phyloP scores from a whole-genome alignment of 2,888 invertebrate genomes.

The Drosophila buzzatii region DNA sequence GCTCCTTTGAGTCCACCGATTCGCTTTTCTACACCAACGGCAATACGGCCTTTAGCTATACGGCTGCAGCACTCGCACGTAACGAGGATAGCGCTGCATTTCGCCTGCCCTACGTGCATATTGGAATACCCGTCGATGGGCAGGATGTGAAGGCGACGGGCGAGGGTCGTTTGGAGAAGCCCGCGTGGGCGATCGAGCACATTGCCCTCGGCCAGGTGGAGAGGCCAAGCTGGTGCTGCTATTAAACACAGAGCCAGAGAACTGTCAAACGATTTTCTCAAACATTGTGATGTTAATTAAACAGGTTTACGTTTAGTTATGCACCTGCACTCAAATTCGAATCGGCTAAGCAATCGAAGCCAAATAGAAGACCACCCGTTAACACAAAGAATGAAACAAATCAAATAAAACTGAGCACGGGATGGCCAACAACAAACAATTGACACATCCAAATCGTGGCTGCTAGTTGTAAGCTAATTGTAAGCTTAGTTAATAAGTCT shows the following conservation, averaged over 20 bases:
- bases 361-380: slow-evolving; percentile 37
- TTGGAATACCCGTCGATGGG: slow-evolving; percentile 86
- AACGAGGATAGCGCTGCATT: slow-evolving; percentile 69
- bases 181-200: slow-evolving; percentile 88
- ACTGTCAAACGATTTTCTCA: slow-evolving; percentile 10
- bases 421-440: slow-evolving; percentile 1
- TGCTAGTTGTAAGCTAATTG: slow-evolving; percentile 45
- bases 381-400: slow-evolving; percentile 7
- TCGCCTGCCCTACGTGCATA: slow-evolving; percentile 83
- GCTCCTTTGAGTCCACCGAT: slow-evolving; percentile 88
- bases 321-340: slow-evolving; percentile 44
- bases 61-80: slow-evolving; percentile 63
- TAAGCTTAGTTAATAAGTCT: slow-evolving; percentile 44
- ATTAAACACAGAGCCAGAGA: slow-evolving; percentile 57
- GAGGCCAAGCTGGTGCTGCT: slow-evolving; percentile 88
- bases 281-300: slow-evolving; percentile 67
- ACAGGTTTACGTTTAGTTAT: slow-evolving; percentile 57
- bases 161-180: slow-evolving; percentile 88
- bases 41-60: slow-evolving; percentile 78
- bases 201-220: slow-evolving; percentile 90
- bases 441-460: slow-evolving; percentile 17
- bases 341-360: slow-evolving; percentile 46
- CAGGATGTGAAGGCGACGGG: slow-evolving; percentile 87
- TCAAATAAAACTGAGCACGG: slow-evolving; percentile 26
- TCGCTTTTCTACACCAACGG: slow-evolving; percentile 83